Evolutionary conservation across 2,797 vertebrate species (phyloP).

Genomic region (Macroramphosus scolopax): DNA sequence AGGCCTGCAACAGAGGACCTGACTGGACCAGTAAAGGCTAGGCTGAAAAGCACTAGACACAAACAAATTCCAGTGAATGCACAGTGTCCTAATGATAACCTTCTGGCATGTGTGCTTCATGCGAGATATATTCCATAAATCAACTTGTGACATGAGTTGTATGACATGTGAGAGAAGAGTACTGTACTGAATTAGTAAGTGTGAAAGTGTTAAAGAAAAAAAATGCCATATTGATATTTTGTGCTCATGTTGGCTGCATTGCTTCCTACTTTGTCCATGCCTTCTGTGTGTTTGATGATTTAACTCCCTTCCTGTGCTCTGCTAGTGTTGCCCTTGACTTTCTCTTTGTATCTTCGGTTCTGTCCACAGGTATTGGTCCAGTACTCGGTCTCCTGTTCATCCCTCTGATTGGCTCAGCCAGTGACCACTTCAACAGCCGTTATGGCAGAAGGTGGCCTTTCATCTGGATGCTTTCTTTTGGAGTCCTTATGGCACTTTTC

Average conservation of each 20-base stretch:
- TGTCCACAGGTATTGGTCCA: conserved; percentile 76
- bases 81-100: too few relatives aligned
- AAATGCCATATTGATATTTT: too few relatives aligned
- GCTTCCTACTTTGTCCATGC: neutral
- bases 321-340: too few relatives aligned
- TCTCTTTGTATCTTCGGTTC: neutral
- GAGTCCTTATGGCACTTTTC: conserved; percentile 78
- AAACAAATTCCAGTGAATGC: too few relatives aligned
- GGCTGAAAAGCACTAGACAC: too few relatives aligned
- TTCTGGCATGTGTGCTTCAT: too few relatives aligned
- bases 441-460: conserved; percentile 81
- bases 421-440: conserved; percentile 80
- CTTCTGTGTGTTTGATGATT: too few relatives aligned
- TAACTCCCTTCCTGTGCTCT: too few relatives aligned
- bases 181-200: too few relatives aligned
- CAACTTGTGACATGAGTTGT: neutral
- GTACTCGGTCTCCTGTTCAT: conserved; percentile 82
- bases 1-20: conserved; percentile 1
- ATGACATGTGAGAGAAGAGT: too few relatives aligned
- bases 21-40: neutral
- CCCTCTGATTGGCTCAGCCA: conserved; percentile 83
- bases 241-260: neutral
- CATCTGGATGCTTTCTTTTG: conserved; percentile 81
- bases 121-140: too few relatives aligned
- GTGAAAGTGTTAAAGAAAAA: neutral